phyloP scores from a whole-genome alignment of 2,888 invertebrate genomes.

The Chymomyza procnemis region DNA sequence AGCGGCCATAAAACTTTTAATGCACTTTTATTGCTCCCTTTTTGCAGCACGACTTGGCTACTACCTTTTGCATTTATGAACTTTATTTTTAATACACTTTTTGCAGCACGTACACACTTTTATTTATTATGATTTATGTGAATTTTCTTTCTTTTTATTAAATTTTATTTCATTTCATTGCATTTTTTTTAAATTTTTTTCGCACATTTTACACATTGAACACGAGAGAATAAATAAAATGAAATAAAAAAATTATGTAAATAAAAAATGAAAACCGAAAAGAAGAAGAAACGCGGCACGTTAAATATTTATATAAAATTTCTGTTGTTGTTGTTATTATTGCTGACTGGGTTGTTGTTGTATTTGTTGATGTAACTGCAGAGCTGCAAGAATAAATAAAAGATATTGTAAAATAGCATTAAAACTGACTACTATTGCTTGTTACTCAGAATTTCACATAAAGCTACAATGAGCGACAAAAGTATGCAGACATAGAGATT shows the following conservation, averaged over 20 bases:
- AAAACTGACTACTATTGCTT: not conserved
- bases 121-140: conserved; percentile 19
- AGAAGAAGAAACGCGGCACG: not conserved
- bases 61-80: conserved; percentile 19
- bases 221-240: conserved; percentile 26
- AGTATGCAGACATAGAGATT: not conserved
- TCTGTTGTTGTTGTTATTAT: too few relatives aligned
- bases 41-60: conserved; percentile 42
- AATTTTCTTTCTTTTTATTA: too few relatives aligned
- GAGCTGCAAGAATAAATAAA: conserved; percentile 30
- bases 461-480: not conserved
- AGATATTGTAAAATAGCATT: not conserved
- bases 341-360: not conserved
- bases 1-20: conserved; percentile 39
- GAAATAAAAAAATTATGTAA: conserved; percentile 26
- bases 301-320: not conserved
- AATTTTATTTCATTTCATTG: conserved; percentile 18
- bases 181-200: conserved; percentile 31
- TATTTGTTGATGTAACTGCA: conserved; percentile 17
- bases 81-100: conserved; percentile 22
- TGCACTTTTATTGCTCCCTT: conserved; percentile 32
- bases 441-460: not conserved
- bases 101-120: not conserved
- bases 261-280: conserved; percentile 10
- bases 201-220: conserved; percentile 23